A percentile compares a stretch with the other conserved stretches of the same genome.
These are phyloP conservation scores for Cotesia typhae DNA, from an alignment of 1,140 invertebrate genomes.

Conservation along the genomic window DNA sequence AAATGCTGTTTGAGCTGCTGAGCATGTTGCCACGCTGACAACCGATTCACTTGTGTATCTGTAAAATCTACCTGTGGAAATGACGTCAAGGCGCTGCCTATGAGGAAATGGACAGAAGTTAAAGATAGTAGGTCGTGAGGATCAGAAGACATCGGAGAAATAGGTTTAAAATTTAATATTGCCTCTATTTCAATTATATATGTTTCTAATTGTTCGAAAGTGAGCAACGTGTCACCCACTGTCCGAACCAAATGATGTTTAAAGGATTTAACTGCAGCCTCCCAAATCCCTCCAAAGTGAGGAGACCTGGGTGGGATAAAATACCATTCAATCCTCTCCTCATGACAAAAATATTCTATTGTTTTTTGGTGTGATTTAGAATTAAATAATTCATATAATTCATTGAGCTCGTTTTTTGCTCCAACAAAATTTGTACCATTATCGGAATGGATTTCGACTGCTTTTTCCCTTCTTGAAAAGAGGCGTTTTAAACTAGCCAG, in stretches of 20 bases:
- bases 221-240: not conserved
- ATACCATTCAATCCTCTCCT: not conserved
- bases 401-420: conserved; percentile 43
- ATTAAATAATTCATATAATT: conserved; percentile 25
- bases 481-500: conserved; percentile 52
- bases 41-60: not conserved
- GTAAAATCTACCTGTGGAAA: not conserved
- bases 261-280: not conserved
- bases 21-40: not conserved
- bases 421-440: conserved; percentile 59
- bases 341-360: not conserved
- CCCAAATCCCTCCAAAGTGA: not conserved
- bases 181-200: not conserved
- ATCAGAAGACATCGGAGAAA: not conserved
- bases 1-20: not conserved
- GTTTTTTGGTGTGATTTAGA: not conserved
- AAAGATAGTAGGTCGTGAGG: not conserved
- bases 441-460: conserved; percentile 48
- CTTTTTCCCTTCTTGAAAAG: conserved; percentile 44
- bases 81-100: not conserved
- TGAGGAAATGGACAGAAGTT: not conserved
- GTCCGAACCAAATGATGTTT: not conserved
- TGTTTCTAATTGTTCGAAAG: not conserved
- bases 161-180: not conserved
- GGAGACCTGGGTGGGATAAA: not conserved